Evolutionary conservation across 2,113 vertebrate species (phyloP).

Genomic region (Solea solea): DNA sequence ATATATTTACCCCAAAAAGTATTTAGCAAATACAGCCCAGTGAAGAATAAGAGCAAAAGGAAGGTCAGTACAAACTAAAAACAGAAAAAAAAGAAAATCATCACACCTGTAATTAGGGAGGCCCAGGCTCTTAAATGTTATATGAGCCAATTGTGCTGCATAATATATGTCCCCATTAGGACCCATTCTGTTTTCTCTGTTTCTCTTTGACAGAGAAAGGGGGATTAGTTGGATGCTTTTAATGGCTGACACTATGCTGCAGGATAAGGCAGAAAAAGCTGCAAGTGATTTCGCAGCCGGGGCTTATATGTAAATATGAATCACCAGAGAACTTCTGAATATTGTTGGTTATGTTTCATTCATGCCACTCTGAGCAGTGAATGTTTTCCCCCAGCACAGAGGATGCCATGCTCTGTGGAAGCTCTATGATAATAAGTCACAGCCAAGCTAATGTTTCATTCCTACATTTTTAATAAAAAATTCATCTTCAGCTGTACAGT

Average conservation of each 20-base stretch:
- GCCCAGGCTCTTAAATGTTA: slow-evolving; percentile 12
- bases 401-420: slow-evolving; percentile 1
- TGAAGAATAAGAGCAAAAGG: neutral
- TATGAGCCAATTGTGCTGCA: neutral
- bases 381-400: neutral
- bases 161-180: slow-evolving; percentile 39
- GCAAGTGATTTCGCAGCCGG: neutral
- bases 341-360: slow-evolving; percentile 24
- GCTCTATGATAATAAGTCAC: slow-evolving; percentile 13
- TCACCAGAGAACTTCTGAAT: neutral
- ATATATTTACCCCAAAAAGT: neutral
- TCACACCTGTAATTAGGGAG: slow-evolving; percentile 8
- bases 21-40: neutral
- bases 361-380: slow-evolving; percentile 3
- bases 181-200: slow-evolving; percentile 25
- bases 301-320: slow-evolving; percentile 5
- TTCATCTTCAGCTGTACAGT: slow-evolving; percentile 3
- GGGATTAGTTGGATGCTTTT: slow-evolving; percentile 16
- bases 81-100: neutral
- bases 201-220: neutral
- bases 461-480: slow-evolving; percentile 9
- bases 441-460: slow-evolving; percentile 5
- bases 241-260: slow-evolving; percentile 7
- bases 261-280: slow-evolving; percentile 8
- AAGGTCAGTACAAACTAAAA: slow-evolving; percentile 3